Percentiles rank a stretch among this genome's conserved stretches.
Conservation (phyloP, 2,888 invertebrate genomes). For the Sussaba pulchella region DNA sequence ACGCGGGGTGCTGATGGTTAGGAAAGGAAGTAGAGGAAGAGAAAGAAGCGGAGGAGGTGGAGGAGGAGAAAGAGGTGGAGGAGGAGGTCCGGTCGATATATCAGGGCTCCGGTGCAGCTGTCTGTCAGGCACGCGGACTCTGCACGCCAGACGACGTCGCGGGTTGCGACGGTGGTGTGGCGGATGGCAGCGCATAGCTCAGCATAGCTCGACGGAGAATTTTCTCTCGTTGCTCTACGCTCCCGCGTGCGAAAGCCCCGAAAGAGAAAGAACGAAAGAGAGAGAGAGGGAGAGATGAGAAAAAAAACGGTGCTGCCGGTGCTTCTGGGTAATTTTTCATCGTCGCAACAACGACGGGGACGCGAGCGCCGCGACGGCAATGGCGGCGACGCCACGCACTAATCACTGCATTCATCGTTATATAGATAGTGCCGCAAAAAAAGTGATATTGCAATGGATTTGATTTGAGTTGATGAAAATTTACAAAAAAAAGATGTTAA, state of each 20-base stretch:
- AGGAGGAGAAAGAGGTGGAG: conserved; percentile 61
- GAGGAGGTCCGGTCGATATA: conserved; percentile 83
- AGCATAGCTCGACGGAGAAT: conserved; percentile 22
- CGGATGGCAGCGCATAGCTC: conserved; percentile 23
- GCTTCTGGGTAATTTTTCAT: conserved; percentile 83
- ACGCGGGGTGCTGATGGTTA: conserved; percentile 1
- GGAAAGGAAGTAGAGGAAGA: conserved; percentile 52
- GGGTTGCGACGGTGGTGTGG: conserved; percentile 48
- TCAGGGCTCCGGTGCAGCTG: conserved; percentile 84
- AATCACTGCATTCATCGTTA: not conserved
- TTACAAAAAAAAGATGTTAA: too few species aligned
- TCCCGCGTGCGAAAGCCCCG: conserved; percentile 60
- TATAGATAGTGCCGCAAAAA: too few species aligned
- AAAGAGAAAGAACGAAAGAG: conserved; percentile 45
- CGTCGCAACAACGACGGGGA: conserved; percentile 51
- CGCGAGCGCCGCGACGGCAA: conserved; percentile 75
- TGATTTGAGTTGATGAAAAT: too few species aligned
- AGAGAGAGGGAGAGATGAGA: conserved; percentile 45
- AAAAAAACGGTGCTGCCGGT: conserved; percentile 68
- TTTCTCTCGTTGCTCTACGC: conserved; percentile 45
- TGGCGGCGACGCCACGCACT: conserved; percentile 75
- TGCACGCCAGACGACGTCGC: conserved; percentile 80
- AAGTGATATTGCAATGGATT: too few species aligned
- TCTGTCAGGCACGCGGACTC: conserved; percentile 83
- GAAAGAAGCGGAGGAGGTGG: conserved; percentile 37